Base-by-base conservation (phyloP, 2,888 invertebrate species). In the Heliconius aoede region DNA sequence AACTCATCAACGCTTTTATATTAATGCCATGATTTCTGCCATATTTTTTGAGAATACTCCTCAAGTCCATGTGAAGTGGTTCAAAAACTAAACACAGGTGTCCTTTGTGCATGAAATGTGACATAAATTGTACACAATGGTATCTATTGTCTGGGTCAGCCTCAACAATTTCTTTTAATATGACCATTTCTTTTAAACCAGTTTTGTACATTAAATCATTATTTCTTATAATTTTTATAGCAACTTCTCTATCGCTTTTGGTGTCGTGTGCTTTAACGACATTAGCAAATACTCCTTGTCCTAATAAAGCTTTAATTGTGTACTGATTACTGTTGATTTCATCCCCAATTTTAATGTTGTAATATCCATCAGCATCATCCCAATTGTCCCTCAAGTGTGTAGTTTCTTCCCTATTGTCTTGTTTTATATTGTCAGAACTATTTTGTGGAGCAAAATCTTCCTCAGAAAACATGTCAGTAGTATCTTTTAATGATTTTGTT, bases 161-260 rank as follows among this genome's bases (percentile, higher is more conserved):
- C 88, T 99, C 98, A 89, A 98, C 99, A 65, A 99, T 95, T 88
- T 98, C 97, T 86, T 98, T 97, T 71, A 99, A 93, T 82, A 98
- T 96, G 86, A 99, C 98, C 86, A 99, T 94, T 92, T 99, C 99
- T 86, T 99, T 98, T 76, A 99, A 92, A 68, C 99, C 99, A 40
- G 99, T 99, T 95, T 98, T 99, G 90, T 98, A 98, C 99, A 99
- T 99, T 84, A 99, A 97, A 91, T 99, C 99, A 94, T 99, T 99
- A 93, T 99, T 99, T 84, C 99, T 96, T 83, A 99, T 99, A 83
- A 99, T 99, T 95, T 99, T 99, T 62, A 99, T 98, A 75, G 99
- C 99, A 13, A 99, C 98, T 90, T 99, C 98, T 83, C 96, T 96
- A 89, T 96, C 97, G 73, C 96, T 97, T 78, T 97, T 95, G 7